Conservation (phyloP, 2,113 vertebrate species). For the Buteo buteo region DNA sequence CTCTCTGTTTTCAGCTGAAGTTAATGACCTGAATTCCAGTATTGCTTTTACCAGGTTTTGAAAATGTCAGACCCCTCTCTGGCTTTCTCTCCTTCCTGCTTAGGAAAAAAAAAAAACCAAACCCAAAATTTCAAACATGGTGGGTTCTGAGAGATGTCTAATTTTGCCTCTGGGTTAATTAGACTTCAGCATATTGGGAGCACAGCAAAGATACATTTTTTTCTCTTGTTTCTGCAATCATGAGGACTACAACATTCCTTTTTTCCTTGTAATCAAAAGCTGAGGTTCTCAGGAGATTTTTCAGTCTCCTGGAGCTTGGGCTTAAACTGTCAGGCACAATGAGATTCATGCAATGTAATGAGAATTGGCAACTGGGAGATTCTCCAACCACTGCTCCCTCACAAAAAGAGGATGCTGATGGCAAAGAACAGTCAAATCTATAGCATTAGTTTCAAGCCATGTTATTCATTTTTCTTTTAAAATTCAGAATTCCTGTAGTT, state of each 20-base stretch:
- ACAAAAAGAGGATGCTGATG: background rate
- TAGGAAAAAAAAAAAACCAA: background rate
- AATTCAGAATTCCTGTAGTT: background rate
- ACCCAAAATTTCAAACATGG: background rate
- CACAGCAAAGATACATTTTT: background rate
- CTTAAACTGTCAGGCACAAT: background rate
- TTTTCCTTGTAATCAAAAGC: conserved; percentile 20
- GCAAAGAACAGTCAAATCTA: background rate
- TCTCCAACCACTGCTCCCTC: background rate
- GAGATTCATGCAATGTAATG: background rate
- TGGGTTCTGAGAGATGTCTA: background rate
- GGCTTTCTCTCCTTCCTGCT: background rate
- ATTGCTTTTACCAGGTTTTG: background rate
- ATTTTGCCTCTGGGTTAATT: conserved; percentile 24
- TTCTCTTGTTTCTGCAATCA: background rate
- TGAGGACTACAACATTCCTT: background rate
- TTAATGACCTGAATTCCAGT: background rate
- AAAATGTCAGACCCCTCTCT: background rate
- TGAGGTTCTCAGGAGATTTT: background rate
- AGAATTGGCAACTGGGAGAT: background rate
- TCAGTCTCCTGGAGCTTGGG: background rate
- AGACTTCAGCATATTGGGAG: background rate
- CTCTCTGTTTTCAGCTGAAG: background rate
- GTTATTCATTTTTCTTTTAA: background rate
- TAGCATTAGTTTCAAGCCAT: background rate